Conservation (phyloP, 2,888 invertebrate genomes). For the Drosophila bunnanda region DNA sequence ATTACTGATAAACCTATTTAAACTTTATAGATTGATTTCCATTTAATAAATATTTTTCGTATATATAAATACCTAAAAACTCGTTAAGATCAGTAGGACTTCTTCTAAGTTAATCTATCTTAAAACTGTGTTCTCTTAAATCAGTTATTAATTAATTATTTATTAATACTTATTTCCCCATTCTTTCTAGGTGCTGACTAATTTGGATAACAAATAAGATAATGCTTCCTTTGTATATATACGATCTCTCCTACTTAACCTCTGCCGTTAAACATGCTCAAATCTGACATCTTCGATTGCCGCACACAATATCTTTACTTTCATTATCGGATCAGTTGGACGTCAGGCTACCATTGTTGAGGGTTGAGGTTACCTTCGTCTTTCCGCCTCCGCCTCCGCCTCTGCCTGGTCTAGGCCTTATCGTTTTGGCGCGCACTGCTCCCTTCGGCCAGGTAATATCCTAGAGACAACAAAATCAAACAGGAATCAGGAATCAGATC, state of each 20-base stretch:
- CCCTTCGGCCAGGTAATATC: constrained; percentile 60
- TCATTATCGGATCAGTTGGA: constrained; percentile 58
- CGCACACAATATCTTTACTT: constrained; percentile 47
- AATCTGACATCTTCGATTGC: constrained; percentile 38
- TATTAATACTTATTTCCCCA: no score
- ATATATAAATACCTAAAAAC: neutral
- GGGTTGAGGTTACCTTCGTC: neutral
- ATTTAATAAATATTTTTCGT: neutral
- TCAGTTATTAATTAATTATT: no score
- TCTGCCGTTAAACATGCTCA: constrained; percentile 23
- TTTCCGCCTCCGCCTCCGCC: neutral
- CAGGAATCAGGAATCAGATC: constrained; percentile 49
- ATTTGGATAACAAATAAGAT: constrained; percentile 11
- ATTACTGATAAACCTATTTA: neutral
- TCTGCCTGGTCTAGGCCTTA: neutral
- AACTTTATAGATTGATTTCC: neutral
- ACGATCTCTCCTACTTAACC: constrained; percentile 1
- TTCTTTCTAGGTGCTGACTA: neutral
- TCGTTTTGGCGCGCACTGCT: constrained; percentile 67
- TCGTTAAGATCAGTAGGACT: neutral
- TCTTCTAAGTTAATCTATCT: neutral
- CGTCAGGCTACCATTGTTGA: constrained; percentile 17
- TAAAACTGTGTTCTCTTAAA: neutral
- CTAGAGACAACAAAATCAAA: constrained; percentile 55
- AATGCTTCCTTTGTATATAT: neutral